Conservation (phyloP, 2,888 invertebrate species). For the Volucella inanis region DNA sequence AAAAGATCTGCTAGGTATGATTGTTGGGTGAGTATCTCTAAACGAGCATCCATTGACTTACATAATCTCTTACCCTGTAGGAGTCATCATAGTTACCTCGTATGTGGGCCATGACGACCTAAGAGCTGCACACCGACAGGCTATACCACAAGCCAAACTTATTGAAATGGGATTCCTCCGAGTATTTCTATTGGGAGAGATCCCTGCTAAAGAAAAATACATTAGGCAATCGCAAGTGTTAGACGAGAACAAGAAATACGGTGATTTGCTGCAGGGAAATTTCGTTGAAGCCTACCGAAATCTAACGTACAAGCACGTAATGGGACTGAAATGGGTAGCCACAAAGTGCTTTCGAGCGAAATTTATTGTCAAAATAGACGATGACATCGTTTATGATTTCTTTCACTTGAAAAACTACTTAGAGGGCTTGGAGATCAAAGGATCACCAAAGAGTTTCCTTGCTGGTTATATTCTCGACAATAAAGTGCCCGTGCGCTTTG, state of each 20-base stretch:
- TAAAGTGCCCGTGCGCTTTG: slow-evolving; percentile 87
- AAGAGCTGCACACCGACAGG: slow-evolving; percentile 88
- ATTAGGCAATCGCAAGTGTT: slow-evolving; percentile 85
- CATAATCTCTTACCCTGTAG: slow-evolving; percentile 74
- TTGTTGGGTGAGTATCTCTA: neutral
- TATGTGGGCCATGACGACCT: slow-evolving; percentile 89
- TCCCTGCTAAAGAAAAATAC: slow-evolving; percentile 84
- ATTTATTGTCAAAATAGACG: slow-evolving; percentile 91
- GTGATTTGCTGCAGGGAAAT: slow-evolving; percentile 90
- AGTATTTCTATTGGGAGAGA: slow-evolving; percentile 88
- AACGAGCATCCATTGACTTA: slow-evolving; percentile 26
- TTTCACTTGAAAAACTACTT: slow-evolving; percentile 84
- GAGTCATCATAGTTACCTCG: slow-evolving; percentile 88
- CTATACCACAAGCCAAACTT: slow-evolving; percentile 86
- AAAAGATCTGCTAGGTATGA: slow-evolving; percentile 80
- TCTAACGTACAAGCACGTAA: slow-evolving; percentile 91
- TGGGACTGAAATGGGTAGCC: slow-evolving; percentile 91
- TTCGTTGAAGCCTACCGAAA: slow-evolving; percentile 91
- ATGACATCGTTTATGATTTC: slow-evolving; percentile 90
- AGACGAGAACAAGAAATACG: slow-evolving; percentile 86
- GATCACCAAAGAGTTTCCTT: slow-evolving; percentile 82
- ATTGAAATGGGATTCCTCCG: slow-evolving; percentile 85
- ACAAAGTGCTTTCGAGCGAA: slow-evolving; percentile 85
- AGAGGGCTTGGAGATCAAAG: slow-evolving; percentile 80
- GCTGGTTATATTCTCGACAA: slow-evolving; percentile 88